Evolutionary conservation across 2,113 vertebrate genomes (phyloP).

Genomic region (Dicerorhinus sumatrensis): DNA sequence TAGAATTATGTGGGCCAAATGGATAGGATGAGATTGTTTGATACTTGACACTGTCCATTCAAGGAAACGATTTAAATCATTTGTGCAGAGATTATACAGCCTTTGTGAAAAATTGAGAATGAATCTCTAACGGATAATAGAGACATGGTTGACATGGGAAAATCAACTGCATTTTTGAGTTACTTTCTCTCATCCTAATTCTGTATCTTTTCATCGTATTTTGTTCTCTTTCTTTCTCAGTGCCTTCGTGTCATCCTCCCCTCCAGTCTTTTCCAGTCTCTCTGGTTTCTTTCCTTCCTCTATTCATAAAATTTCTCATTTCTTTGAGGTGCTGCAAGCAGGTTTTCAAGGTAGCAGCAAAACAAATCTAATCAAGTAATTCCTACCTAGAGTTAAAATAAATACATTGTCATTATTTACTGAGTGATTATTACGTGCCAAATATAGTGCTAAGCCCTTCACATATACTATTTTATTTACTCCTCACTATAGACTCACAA

Average conservation of each 20-base stretch:
- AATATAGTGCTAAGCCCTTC: not conserved
- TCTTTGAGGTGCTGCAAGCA: not conserved
- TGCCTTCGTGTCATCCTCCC: not conserved
- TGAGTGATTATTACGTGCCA: not conserved
- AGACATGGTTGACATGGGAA: not conserved
- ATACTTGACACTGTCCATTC: not conserved
- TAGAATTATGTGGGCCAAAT: conserved; percentile 8
- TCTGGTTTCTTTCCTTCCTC: not conserved
- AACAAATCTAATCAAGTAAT: conserved; percentile 34
- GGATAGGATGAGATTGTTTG: not conserved
- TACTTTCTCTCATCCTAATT: not conserved
- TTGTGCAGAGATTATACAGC: not conserved
- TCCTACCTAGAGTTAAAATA: conserved; percentile 9
- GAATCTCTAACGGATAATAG: not conserved
- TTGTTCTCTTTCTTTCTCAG: not conserved
- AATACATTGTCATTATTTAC: not conserved
- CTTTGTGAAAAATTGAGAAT: not conserved
- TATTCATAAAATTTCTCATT: conserved; percentile 8
- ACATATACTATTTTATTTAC: not conserved
- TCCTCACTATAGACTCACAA: not conserved
- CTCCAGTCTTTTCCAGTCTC: not conserved
- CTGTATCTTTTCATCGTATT: not conserved
- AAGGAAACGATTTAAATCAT: not conserved
- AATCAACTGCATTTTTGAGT: not conserved
- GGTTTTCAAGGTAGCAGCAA: conserved; percentile 13